Evolutionary conservation across 1,140 invertebrate species (phyloP).

Genomic region (Drosophila nigrodunni): DNA sequence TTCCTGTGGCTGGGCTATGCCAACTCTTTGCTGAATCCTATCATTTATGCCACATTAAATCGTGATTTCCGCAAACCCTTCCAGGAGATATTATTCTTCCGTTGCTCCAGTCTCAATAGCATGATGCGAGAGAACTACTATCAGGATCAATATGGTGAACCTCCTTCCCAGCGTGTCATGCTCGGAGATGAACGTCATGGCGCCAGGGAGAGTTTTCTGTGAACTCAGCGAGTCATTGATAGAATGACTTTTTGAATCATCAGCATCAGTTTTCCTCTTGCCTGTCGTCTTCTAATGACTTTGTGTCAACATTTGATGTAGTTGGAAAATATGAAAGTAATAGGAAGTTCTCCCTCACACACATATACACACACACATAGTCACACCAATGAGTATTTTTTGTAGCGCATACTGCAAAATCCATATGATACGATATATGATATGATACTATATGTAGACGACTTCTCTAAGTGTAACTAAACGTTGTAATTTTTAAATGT

Average conservation of each 20-base stretch:
- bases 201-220: constrained; percentile 83
- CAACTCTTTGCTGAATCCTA: constrained; percentile 96
- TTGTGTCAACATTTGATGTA: constrained; percentile 1
- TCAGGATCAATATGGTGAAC: constrained; percentile 95
- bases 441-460: constrained; percentile 48
- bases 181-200: constrained; percentile 82
- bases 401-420: constrained; percentile 57
- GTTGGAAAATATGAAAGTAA: neutral
- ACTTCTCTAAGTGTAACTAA: constrained; percentile 76
- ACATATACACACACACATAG: constrained; percentile 30
- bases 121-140: constrained; percentile 97
- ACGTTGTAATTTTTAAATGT: constrained; percentile 77
- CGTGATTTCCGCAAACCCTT: constrained; percentile 97
- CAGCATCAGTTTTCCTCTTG: constrained; percentile 8
- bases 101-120: constrained; percentile 94
- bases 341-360: neutral
- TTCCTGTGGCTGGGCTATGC: constrained; percentile 97
- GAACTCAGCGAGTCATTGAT: constrained; percentile 52
- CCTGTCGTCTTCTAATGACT: constrained; percentile 2
- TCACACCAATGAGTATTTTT: constrained; percentile 73
- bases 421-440: constrained; percentile 31
- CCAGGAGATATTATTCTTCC: constrained; percentile 94
- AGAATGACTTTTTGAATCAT: constrained; percentile 21
- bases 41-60: constrained; percentile 96
- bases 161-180: constrained; percentile 85